A percentile compares a stretch with the other conserved stretches of the same genome.
Evolutionary conservation across 2,113 vertebrate genomes (phyloP).

Genomic region (Rhinogobius similis): DNA sequence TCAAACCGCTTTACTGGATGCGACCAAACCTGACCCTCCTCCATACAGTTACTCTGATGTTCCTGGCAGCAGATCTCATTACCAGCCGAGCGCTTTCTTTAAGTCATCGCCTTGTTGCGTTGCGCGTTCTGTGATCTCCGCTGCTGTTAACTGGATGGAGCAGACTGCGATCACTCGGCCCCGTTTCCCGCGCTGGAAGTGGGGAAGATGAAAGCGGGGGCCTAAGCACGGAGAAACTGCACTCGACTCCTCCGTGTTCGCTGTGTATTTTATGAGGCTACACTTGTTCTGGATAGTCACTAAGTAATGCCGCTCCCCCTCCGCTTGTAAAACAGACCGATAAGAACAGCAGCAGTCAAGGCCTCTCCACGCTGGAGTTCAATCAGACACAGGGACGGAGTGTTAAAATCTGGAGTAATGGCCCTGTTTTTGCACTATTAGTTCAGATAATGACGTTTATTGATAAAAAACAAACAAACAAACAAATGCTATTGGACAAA

Average conservation of each 20-base stretch:
- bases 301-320: background rate
- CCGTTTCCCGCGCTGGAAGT: constrained; percentile 36
- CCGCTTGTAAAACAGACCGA: background rate
- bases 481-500: no score
- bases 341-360: constrained; percentile 7
- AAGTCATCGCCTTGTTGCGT: background rate
- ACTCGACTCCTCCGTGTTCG: constrained; percentile 14
- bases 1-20: no score
- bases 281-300: constrained; percentile 5
- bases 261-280: constrained; percentile 14
- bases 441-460: background rate
- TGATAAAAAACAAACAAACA: constrained; percentile 21
- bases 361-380: background rate
- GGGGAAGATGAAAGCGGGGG: constrained; percentile 31
- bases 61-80: background rate
- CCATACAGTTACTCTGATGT: background rate
- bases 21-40: background rate
- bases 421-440: background rate
- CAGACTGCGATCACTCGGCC: constrained; percentile 16
- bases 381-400: background rate
- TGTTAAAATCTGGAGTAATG: background rate
- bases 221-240: constrained; percentile 25
- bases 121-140: background rate
- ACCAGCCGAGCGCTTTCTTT: background rate
- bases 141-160: constrained; percentile 4